These are phyloP conservation scores for Drosophila neonasuta DNA, from an alignment of 2,888 invertebrate genomes.

Conservation along the genomic window DNA sequence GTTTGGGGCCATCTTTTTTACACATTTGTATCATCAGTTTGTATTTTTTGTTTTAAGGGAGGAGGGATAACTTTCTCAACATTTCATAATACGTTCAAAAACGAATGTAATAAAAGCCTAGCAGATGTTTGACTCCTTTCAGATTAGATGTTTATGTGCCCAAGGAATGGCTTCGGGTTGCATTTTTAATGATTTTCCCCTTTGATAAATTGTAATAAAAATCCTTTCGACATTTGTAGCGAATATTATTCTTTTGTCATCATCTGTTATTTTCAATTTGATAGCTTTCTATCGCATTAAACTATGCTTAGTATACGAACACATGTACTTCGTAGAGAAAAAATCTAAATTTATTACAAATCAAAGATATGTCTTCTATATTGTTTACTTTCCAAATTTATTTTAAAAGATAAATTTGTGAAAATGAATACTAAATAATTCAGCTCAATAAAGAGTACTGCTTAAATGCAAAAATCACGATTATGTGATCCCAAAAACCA, in stretches of 20 bases:
- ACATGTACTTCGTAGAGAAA: background rate
- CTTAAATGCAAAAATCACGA: no score
- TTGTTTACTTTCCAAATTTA: no score
- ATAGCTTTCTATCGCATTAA: slow-evolving; percentile 9
- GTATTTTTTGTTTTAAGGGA: slow-evolving; percentile 7
- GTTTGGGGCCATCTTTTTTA: slow-evolving; percentile 25
- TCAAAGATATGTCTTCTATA: no score
- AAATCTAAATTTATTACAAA: no score
- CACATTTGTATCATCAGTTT: slow-evolving; percentile 42
- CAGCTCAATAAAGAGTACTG: no score
- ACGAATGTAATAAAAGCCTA: slow-evolving; percentile 47
- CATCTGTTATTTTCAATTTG: slow-evolving; percentile 22
- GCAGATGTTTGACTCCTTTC: slow-evolving; percentile 60
- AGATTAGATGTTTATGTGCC: slow-evolving; percentile 62
- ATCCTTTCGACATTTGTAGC: slow-evolving; percentile 36
- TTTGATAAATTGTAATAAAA: slow-evolving; percentile 67
- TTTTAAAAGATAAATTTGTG: no score
- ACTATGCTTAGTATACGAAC: background rate
- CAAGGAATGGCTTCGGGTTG: slow-evolving; percentile 46
- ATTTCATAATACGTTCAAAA: slow-evolving; percentile 36
- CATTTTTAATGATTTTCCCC: slow-evolving; percentile 62
- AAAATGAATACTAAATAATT: no score
- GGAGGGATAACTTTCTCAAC: slow-evolving; percentile 29
- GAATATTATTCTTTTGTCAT: slow-evolving; percentile 34
- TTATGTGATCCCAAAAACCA: no score